Evolutionary conservation across 1,140 invertebrate genomes (phyloP).

Genomic region (Drosophila nebulosa): DNA sequence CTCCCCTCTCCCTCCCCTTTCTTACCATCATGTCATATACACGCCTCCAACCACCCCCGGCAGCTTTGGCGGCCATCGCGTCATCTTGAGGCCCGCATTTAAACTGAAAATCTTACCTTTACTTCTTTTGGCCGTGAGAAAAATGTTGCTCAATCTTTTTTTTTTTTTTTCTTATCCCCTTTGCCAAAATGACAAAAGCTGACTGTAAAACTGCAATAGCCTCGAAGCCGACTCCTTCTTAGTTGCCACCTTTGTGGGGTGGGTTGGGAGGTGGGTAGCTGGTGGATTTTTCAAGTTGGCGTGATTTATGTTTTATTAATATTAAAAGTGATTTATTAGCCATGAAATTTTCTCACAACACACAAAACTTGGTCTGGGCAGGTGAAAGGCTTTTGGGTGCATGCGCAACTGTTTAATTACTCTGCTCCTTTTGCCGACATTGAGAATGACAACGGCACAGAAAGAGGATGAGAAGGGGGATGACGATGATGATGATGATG

Average conservation of each 20-base stretch:
- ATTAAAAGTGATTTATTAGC: slow-evolving; percentile 80
- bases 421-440: background rate
- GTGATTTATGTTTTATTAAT: slow-evolving; percentile 79
- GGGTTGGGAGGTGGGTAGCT: background rate
- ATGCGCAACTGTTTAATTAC: slow-evolving; percentile 68
- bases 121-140: background rate
- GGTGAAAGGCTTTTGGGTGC: slow-evolving; percentile 21
- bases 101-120: background rate
- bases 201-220: background rate
- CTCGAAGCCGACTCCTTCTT: background rate
- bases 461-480: background rate
- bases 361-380: slow-evolving; percentile 20
- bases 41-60: no score
- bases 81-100: slow-evolving; percentile 1
- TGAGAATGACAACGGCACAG: background rate
- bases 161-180: background rate
- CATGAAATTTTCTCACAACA: slow-evolving; percentile 54
- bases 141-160: background rate
- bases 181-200: background rate
- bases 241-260: background rate
- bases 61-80: background rate
- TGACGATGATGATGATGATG: background rate
- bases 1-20: no score
- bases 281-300: slow-evolving; percentile 55
- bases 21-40: no score